phyloP scores from a whole-genome alignment of 2,888 invertebrate species.

The Rhaphigaster nebulosa region DNA sequence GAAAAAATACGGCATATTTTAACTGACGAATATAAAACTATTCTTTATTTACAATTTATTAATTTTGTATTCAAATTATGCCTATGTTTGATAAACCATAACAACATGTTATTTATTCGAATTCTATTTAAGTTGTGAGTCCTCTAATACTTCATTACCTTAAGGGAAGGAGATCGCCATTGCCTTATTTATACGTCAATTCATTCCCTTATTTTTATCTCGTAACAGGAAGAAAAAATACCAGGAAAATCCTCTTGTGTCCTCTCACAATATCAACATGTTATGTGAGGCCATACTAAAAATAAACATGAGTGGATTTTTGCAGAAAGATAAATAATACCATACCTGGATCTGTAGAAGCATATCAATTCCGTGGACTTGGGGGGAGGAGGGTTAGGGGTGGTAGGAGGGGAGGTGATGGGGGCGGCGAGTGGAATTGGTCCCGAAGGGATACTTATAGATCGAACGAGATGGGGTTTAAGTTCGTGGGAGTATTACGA shows the following conservation, averaged over 20 bases:
- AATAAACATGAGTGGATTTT: not conserved
- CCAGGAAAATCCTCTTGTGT: not conserved
- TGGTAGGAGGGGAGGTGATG: no score
- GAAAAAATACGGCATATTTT: no score
- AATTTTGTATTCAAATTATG: no score
- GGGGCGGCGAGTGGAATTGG: not conserved
- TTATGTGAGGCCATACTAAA: not conserved
- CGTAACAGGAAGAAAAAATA: not conserved
- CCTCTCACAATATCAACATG: not conserved
- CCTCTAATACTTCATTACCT: no score
- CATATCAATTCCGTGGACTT: not conserved
- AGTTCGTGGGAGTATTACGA: not conserved
- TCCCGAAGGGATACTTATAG: not conserved
- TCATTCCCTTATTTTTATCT: not conserved
- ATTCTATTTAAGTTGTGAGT: no score
- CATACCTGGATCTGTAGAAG: not conserved
- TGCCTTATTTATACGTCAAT: not conserved
- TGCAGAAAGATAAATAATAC: not conserved
- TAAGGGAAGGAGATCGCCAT: not conserved
- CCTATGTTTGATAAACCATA: no score
- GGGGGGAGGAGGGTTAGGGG: not conserved
- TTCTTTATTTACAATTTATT: no score
- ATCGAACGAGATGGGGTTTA: not conserved
- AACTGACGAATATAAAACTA: no score
- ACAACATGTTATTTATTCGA: no score